phyloP scores from a whole-genome alignment of 2,113 vertebrate genomes.

The Platanista minor region DNA sequence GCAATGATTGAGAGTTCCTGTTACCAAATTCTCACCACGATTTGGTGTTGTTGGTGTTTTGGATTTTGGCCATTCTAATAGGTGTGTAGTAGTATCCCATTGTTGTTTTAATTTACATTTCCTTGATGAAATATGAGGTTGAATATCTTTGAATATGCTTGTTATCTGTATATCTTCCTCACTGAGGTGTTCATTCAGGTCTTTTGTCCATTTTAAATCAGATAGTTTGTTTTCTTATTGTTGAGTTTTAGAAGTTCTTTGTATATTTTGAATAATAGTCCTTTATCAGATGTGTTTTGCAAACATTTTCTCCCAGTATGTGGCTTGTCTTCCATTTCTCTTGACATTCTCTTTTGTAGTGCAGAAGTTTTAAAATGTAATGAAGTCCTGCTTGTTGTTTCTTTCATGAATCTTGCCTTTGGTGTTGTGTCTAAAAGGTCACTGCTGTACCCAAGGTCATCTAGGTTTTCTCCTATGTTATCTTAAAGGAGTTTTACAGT shows the following conservation, averaged over 20 bases:
- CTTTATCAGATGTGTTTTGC: background rate
- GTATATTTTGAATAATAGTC: background rate
- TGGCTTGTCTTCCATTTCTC: background rate
- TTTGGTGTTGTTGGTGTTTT: background rate
- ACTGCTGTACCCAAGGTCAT: background rate
- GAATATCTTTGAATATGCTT: background rate
- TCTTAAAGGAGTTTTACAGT: background rate
- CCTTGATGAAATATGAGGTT: background rate
- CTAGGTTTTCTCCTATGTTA: background rate
- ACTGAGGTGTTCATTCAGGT: background rate
- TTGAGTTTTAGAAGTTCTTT: background rate
- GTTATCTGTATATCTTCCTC: background rate
- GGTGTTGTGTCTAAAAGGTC: background rate
- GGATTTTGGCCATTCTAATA: background rate
- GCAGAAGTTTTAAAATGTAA: background rate
- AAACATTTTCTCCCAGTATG: background rate
- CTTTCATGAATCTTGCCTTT: background rate
- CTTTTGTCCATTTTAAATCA: background rate
- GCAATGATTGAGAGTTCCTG: background rate
- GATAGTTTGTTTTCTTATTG: background rate
- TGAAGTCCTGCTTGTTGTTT: background rate
- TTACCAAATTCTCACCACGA: background rate
- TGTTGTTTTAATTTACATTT: constrained; percentile 19
- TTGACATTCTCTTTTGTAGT: background rate
- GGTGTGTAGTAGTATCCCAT: background rate